phyloP scores from a whole-genome alignment of 2,888 invertebrate genomes.

The Mantis religiosa region DNA sequence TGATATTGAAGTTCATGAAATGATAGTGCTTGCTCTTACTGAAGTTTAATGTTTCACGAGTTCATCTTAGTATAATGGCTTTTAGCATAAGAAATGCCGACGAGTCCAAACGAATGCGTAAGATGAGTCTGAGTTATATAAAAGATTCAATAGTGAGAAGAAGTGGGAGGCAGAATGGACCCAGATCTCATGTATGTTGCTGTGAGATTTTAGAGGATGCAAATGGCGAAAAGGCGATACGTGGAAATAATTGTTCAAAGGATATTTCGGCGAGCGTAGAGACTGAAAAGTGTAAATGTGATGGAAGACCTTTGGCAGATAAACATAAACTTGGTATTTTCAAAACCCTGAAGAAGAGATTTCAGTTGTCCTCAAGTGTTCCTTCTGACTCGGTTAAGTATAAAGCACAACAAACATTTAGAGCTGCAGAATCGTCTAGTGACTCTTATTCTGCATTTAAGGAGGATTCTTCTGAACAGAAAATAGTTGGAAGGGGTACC shows the following conservation, averaged over 20 bases:
- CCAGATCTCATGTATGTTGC: conserved; percentile 26
- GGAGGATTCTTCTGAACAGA: conserved; percentile 18
- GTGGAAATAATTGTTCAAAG: conserved; percentile 4
- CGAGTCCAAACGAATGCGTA: conserved; percentile 28
- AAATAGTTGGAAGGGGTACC: conserved; percentile 1
- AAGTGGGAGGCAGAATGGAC: conserved; percentile 28
- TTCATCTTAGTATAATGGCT: conserved; percentile 16
- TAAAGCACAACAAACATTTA: conserved; percentile 28
- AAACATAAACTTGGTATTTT: conserved; percentile 29
- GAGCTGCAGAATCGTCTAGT: conserved; percentile 22
- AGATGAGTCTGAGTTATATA: conserved; percentile 30
- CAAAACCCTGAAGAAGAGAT: conserved; percentile 30
- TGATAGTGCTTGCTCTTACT: background rate
- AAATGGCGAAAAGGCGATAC: conserved; percentile 27
- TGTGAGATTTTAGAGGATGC: conserved; percentile 29
- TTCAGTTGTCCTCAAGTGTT: conserved; percentile 25
- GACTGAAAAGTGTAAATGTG: conserved; percentile 23
- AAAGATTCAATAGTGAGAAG: conserved; percentile 29
- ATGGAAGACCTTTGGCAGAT: conserved; percentile 8
- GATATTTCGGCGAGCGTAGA: conserved; percentile 10
- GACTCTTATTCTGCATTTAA: conserved; percentile 6
- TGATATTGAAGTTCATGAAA: background rate
- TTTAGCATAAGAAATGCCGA: conserved; percentile 20
- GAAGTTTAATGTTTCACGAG: background rate
- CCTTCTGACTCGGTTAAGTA: conserved; percentile 22